Evolutionary conservation across 2,888 invertebrate species (phyloP).

Genomic region (Nematopogon swammerdamellus): DNA sequence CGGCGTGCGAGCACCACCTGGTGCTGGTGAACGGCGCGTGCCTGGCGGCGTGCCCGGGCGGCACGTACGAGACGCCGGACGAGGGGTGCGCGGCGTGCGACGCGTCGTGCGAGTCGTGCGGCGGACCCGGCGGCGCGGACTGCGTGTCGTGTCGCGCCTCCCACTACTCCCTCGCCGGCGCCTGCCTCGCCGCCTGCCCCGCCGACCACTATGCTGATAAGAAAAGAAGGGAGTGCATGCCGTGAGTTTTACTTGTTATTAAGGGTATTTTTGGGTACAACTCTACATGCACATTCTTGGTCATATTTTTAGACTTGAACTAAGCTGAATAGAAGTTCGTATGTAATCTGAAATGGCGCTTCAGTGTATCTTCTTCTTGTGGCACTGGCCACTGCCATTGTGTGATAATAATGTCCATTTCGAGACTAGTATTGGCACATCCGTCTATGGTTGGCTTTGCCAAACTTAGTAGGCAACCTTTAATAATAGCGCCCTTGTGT

Average conservation of each 20-base stretch:
- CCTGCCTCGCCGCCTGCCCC: constrained; percentile 71
- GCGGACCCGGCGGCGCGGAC: constrained; percentile 71
- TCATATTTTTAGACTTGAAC: no score
- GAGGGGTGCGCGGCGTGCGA: constrained; percentile 82
- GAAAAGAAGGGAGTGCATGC: constrained; percentile 75
- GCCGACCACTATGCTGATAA: constrained; percentile 72
- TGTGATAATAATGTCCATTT: no score
- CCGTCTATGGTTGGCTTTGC: no score
- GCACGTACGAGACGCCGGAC: constrained; percentile 83
- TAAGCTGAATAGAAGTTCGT: no score
- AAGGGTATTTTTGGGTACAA: no score
- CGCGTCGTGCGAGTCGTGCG: constrained; percentile 75
- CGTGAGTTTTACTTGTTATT: constrained; percentile 35
- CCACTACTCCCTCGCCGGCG: constrained; percentile 67
- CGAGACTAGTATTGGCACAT: no score
- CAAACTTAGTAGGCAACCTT: no score
- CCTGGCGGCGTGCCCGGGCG: constrained; percentile 76
- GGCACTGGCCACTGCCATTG: no score
- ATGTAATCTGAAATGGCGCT: no score
- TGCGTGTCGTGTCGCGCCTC: constrained; percentile 79
- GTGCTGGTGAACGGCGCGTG: constrained; percentile 80
- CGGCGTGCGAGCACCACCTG: constrained; percentile 84
- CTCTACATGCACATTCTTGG: no score
- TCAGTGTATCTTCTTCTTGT: no score
- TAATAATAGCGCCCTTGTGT: constrained; percentile 8